Percentiles rank a stretch among this genome's conserved stretches.
These are phyloP conservation scores for Microctenopoma lineatum DNA, from an alignment of 2,797 vertebrate species.

Conservation along the genomic window DNA sequence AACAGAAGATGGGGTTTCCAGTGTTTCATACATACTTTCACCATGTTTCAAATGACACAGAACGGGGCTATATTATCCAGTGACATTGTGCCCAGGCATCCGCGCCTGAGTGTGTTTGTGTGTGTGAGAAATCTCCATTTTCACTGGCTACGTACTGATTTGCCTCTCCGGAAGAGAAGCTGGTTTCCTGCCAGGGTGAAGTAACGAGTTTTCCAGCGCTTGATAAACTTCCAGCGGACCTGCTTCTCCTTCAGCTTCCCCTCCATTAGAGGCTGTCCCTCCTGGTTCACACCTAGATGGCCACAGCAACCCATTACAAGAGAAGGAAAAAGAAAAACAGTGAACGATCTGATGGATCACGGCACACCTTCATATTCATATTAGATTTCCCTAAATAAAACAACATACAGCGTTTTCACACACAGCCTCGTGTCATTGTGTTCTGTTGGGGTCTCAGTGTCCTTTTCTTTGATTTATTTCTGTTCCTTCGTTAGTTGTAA, in stretches of 20 bases:
- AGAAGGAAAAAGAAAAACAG: neutral
- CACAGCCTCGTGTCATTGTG: neutral
- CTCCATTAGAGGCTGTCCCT: conserved; percentile 95
- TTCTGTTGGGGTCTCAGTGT: neutral
- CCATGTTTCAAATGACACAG: conserved; percentile 49
- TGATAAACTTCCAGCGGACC: conserved; percentile 97
- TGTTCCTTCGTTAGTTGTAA: neutral
- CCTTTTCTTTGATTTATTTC: neutral
- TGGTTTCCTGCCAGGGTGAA: conserved; percentile 98
- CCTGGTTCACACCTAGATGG: conserved; percentile 89
- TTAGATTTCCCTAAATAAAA: neutral
- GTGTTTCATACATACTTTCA: conserved; percentile 48
- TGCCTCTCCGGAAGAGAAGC: conserved; percentile 93
- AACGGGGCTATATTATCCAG: conserved; percentile 19
- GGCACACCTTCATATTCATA: neutral
- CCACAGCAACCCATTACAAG: neutral
- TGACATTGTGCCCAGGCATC: neutral
- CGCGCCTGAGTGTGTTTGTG: neutral
- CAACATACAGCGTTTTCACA: neutral
- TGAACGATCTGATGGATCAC: neutral
- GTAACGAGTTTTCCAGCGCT: conserved; percentile 97
- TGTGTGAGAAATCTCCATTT: conserved; percentile 3
- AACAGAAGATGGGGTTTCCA: conserved; percentile 54
- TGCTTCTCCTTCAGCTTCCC: conserved; percentile 98
- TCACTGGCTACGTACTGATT: conserved; percentile 87